These are phyloP conservation scores for Scotopteryx bipunctaria DNA, from an alignment of 2,888 invertebrate species.

Conservation along the genomic window DNA sequence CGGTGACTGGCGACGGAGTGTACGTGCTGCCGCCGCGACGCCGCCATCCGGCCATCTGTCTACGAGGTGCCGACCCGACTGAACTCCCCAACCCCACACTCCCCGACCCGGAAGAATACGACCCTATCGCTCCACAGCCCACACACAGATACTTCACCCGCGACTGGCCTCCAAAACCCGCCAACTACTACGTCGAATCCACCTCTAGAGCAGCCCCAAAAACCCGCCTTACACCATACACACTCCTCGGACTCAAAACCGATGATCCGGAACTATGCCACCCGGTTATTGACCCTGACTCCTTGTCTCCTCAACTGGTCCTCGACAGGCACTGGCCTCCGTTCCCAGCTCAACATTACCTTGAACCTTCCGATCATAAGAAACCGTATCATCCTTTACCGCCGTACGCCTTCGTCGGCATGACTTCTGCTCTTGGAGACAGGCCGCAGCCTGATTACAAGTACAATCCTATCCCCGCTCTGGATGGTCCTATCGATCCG, in stretches of 20 bases:
- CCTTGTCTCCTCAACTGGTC: conserved; percentile 66
- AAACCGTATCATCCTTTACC: conserved; percentile 67
- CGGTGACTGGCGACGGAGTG: conserved; percentile 85
- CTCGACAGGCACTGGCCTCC: conserved; percentile 75
- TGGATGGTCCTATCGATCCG: conserved; percentile 72
- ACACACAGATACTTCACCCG: conserved; percentile 70
- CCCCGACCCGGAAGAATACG: conserved; percentile 51
- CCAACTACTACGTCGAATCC: conserved; percentile 74
- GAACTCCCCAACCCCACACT: conserved; percentile 46
- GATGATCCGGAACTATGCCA: conserved; percentile 63
- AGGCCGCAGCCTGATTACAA: conserved; percentile 71
- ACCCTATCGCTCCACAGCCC: conserved; percentile 65
- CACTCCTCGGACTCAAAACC: conserved; percentile 70
- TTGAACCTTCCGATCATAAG: conserved; percentile 65
- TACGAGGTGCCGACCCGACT: conserved; percentile 77
- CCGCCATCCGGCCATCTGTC: conserved; percentile 74
- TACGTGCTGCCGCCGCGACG: conserved; percentile 78
- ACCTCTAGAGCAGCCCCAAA: conserved; percentile 57
- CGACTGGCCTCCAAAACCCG: conserved; percentile 71
- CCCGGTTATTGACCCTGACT: conserved; percentile 66
- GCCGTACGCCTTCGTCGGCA: conserved; percentile 71
- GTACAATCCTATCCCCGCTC: conserved; percentile 67
- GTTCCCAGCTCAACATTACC: conserved; percentile 75
- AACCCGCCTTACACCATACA: conserved; percentile 63
- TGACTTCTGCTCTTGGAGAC: conserved; percentile 73